phyloP scores from a whole-genome alignment of 2,113 vertebrate genomes.

The Chaetura pelagica region DNA sequence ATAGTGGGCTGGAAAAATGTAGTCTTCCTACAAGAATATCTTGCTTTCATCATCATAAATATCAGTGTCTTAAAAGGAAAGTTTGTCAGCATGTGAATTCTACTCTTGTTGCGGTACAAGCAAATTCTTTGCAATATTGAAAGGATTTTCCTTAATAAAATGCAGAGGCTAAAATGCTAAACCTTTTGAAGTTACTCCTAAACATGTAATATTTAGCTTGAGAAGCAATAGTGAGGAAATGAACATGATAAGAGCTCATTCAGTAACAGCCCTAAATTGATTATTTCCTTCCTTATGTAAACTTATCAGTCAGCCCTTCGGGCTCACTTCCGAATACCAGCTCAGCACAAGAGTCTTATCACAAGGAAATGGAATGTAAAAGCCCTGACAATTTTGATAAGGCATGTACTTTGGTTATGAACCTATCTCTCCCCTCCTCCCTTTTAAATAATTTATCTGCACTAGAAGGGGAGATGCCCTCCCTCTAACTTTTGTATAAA shows the following conservation, averaged over 20 bases:
- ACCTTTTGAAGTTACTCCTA: conserved; percentile 78
- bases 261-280: conserved; percentile 91
- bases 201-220: conserved; percentile 87
- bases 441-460: conserved; percentile 37
- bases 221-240: conserved; percentile 86
- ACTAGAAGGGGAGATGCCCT: neutral
- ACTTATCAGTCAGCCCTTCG: conserved; percentile 83
- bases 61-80: neutral
- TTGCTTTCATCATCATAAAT: conserved; percentile 2
- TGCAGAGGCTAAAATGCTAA: conserved; percentile 43
- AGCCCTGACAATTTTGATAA: conserved; percentile 81
- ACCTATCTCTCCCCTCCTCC: conserved; percentile 10
- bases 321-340: conserved; percentile 85
- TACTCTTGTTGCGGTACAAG: neutral
- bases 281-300: conserved; percentile 96
- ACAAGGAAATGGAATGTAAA: conserved; percentile 82
- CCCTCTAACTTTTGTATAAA: neutral
- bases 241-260: conserved; percentile 85
- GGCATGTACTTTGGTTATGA: conserved; percentile 59
- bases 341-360: conserved; percentile 85
- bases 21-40: neutral
- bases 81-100: neutral
- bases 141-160: conserved; percentile 65
- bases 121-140: conserved; percentile 46
- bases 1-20: neutral